These are phyloP conservation scores for Hormaphis cornu DNA, from an alignment of 1,140 invertebrate species.

Conservation along the genomic window DNA sequence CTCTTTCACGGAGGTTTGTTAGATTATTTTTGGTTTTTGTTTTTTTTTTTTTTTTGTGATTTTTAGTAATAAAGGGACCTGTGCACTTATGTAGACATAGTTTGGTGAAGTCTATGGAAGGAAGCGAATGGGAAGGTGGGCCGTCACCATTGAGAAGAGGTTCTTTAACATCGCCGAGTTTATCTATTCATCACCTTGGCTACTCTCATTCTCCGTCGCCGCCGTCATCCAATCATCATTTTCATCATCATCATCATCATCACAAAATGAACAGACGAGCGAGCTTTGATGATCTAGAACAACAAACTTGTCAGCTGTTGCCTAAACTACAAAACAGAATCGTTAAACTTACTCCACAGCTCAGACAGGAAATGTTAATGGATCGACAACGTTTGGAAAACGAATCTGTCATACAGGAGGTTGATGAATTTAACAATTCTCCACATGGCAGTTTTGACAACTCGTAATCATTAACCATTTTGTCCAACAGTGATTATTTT, in stretches of 20 bases:
- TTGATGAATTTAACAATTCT: slow-evolving; percentile 39
- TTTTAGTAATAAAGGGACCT: neutral
- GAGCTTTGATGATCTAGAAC: slow-evolving; percentile 66
- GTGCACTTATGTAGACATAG: slow-evolving; percentile 51
- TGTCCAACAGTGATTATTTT: neutral
- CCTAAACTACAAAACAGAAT: slow-evolving; percentile 68
- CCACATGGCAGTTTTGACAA: slow-evolving; percentile 13
- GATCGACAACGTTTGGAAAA: slow-evolving; percentile 50
- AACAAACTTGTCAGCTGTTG: slow-evolving; percentile 61
- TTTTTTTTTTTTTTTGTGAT: neutral
- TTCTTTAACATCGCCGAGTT: slow-evolving; percentile 37
- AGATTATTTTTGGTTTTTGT: neutral
- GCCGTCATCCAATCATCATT: slow-evolving; percentile 22
- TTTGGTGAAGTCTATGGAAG: slow-evolving; percentile 63
- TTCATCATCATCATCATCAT: slow-evolving; percentile 30
- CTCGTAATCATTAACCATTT: neutral
- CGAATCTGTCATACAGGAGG: slow-evolving; percentile 52
- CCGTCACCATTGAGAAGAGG: slow-evolving; percentile 53
- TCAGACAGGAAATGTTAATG: slow-evolving; percentile 39
- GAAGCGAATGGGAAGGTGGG: slow-evolving; percentile 52
- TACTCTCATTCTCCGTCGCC: slow-evolving; percentile 39
- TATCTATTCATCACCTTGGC: slow-evolving; percentile 33
- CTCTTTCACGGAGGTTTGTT: slow-evolving; percentile 57
- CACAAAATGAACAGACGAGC: slow-evolving; percentile 55
- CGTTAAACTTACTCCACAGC: slow-evolving; percentile 58